Evolutionary conservation across 2,797 vertebrate genomes (phyloP).

Genomic region (Tragopan temminckii): DNA sequence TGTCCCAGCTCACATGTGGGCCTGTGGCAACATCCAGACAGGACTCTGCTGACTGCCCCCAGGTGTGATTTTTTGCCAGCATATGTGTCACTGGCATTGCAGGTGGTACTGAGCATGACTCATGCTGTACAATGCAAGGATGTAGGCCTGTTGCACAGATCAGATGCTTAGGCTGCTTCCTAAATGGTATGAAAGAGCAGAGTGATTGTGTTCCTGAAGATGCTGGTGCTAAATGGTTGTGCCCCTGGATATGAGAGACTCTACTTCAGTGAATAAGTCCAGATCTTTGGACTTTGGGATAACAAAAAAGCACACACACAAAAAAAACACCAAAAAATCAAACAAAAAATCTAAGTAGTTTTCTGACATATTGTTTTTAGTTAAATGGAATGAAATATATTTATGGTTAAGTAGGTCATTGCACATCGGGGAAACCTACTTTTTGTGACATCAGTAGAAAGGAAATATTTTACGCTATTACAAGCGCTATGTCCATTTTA

Average conservation of each 20-base stretch:
- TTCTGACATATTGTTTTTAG: not conserved
- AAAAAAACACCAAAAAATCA: too few species aligned
- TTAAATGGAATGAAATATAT: not conserved
- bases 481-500: not conserved
- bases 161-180: too few species aligned
- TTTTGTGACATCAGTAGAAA: not conserved
- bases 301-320: too few species aligned
- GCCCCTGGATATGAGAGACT: not conserved
- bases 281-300: not conserved
- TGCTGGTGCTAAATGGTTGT: not conserved
- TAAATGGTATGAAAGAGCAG: not conserved
- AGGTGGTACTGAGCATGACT: too few species aligned
- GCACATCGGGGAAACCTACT: not conserved
- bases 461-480: not conserved
- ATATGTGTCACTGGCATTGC: too few species aligned
- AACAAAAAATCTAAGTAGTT: not conserved
- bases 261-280: not conserved
- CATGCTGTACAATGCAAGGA: too few species aligned
- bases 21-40: too few species aligned
- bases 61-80: not conserved
- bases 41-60: too few species aligned
- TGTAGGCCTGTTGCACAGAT: too few species aligned
- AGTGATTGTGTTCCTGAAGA: not conserved
- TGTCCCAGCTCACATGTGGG: too few species aligned
- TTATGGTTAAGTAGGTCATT: not conserved